Conservation (phyloP, 1,140 invertebrate genomes). For the Scaptomyza graminum region DNA sequence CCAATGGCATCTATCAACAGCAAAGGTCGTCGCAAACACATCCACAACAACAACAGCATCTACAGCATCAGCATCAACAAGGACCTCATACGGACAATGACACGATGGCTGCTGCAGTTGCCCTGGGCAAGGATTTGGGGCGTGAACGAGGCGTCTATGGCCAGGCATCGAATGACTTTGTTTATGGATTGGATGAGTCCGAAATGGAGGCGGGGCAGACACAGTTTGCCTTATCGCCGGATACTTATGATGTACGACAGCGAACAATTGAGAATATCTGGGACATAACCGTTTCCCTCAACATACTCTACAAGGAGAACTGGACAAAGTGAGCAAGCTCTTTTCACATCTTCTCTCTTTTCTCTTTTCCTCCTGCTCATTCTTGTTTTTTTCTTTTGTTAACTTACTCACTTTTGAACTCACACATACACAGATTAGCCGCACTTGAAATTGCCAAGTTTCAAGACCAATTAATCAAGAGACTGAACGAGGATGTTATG, state of each 20-base stretch:
- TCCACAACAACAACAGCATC: constrained; percentile 67
- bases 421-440: constrained; percentile 85
- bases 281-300: constrained; percentile 96
- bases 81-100: constrained; percentile 63
- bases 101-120: constrained; percentile 61
- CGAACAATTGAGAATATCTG: constrained; percentile 95
- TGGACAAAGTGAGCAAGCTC: constrained; percentile 89
- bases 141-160: constrained; percentile 47
- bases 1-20: constrained; percentile 62
- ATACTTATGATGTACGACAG: constrained; percentile 86
- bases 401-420: constrained; percentile 1
- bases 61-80: constrained; percentile 49
- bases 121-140: constrained; percentile 46
- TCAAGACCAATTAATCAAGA: constrained; percentile 93
- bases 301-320: constrained; percentile 97
- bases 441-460: constrained; percentile 94
- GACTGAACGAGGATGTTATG: constrained; percentile 89
- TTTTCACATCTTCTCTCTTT: constrained; percentile 5
- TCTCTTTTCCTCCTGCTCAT: too few relatives aligned
- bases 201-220: constrained; percentile 71
- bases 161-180: constrained; percentile 66
- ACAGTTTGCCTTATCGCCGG: constrained; percentile 84
- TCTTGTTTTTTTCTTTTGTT: neutral
- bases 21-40: constrained; percentile 39
- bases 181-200: constrained; percentile 73